Percentiles rank a stretch among this genome's conserved stretches.
Evolutionary conservation across 2,113 vertebrate species (phyloP).

Genomic region (Macrotis lagotis): DNA sequence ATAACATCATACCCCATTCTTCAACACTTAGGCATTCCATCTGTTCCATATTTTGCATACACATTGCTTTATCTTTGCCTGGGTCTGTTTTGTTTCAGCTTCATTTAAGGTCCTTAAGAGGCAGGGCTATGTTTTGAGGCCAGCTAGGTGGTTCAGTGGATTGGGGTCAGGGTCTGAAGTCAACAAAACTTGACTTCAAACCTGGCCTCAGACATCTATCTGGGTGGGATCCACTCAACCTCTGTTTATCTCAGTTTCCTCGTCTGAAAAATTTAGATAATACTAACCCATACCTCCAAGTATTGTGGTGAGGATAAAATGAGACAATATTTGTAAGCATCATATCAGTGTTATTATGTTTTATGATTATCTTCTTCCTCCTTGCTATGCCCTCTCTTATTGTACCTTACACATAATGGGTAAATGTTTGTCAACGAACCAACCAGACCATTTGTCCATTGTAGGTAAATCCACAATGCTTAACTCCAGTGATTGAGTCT

Average conservation of each 20-base stretch:
- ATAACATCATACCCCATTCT: background rate
- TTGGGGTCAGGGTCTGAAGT: background rate
- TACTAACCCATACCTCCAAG: background rate
- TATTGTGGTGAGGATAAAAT: background rate
- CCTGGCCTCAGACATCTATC: background rate
- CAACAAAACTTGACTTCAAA: background rate
- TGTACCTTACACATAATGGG: background rate
- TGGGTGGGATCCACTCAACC: background rate
- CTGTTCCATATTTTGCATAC: constrained; percentile 22
- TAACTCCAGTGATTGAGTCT: background rate
- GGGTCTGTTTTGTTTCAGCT: background rate
- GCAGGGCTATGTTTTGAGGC: background rate
- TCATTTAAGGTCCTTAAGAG: background rate
- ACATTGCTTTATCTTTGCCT: constrained; percentile 34
- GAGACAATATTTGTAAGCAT: background rate
- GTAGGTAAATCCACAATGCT: background rate
- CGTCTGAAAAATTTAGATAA: background rate
- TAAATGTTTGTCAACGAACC: background rate
- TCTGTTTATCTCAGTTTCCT: background rate
- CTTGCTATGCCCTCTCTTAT: background rate
- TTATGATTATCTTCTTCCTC: background rate
- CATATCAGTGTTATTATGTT: background rate
- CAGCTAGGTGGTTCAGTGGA: background rate
- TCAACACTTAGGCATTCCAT: background rate
- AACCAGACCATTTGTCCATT: background rate